phyloP scores from a whole-genome alignment of 2,113 vertebrate species.

The pig (Sus scrofa) region T2T-Sscrofa CM000814.6:133871501-133872000 shows the following conservation, averaged over 20 bases:
- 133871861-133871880: background rate
- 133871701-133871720: background rate
- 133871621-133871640: background rate
- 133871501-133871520: background rate
- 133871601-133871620: background rate
- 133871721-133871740: background rate
- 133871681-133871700: background rate
- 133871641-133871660: conserved; percentile 26
- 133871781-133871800: background rate
- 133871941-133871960: background rate
- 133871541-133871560: background rate
- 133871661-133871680: background rate
- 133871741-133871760: background rate
- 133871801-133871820: background rate
- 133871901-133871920: background rate
- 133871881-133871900: background rate
- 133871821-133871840: background rate
- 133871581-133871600: background rate
- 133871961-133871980: background rate
- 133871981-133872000: background rate
- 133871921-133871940: background rate
- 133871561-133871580: background rate
- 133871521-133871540: background rate
- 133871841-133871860: background rate
- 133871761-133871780: conserved; percentile 13